Evolutionary conservation across 1,140 invertebrate genomes (phyloP).

Genomic region (Nymphalis io): DNA sequence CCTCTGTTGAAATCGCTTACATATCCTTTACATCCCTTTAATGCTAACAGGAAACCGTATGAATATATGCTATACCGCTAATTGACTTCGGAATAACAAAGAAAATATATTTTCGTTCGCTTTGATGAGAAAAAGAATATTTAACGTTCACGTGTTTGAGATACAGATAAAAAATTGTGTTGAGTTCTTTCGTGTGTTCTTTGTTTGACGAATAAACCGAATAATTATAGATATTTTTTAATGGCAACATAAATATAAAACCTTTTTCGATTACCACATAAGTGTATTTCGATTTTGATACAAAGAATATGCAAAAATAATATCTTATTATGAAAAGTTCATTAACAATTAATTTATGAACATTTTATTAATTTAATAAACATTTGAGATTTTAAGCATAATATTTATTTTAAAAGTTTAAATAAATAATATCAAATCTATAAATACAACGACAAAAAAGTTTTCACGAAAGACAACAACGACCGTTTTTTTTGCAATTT

Average conservation of each 20-base stretch:
- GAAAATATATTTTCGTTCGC: conserved; percentile 9
- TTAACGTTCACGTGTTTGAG: conserved; percentile 6
- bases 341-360: too few species aligned
- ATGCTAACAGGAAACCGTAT: conserved; percentile 10
- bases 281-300: too few species aligned
- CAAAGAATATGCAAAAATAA: too few species aligned
- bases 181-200: neutral
- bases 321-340: too few species aligned
- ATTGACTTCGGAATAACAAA: conserved; percentile 18
- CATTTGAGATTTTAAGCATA: too few species aligned
- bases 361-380: too few species aligned
- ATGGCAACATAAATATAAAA: neutral
- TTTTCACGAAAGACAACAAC: conserved; percentile 8
- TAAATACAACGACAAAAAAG: neutral
- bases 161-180: conserved; percentile 10
- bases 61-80: conserved; percentile 12
- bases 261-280: too few species aligned
- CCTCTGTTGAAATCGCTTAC: neutral
- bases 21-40: neutral
- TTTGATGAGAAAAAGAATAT: conserved; percentile 13
- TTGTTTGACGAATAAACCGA: neutral
- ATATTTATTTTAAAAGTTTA: too few species aligned
- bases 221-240: neutral
- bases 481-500: neutral
- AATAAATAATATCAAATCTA: neutral